Evolutionary conservation across 2,888 invertebrate genomes (phyloP), one percentile per base, ranked within the genome.

Genomic region (Pseudanteris insignis): DNA sequence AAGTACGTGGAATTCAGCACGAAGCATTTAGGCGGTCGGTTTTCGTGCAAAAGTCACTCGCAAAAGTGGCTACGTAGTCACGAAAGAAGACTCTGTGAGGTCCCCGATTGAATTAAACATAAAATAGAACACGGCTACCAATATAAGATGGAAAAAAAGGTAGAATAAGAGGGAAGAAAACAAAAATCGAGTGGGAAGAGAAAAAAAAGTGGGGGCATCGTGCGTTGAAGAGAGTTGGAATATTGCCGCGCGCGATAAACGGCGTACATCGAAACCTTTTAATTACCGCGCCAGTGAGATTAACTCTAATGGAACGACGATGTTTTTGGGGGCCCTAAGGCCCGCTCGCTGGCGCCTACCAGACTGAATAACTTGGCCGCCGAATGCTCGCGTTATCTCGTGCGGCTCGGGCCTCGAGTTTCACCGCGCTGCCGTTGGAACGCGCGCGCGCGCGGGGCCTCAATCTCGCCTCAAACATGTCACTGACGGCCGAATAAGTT

Each of bases 291-390:
- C 63, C 59, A 61, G 67, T 55, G 64, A 74, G 73, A 76, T 76
- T 76, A 77, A 71, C 72, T 68, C 75, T 76, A 76, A 77, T 77
- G 77, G 77, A 75, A 72, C 70, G 73, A 67, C 64, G 70, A 66
- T 73, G 71, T 72, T 75, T 68, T 66, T 67, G 50, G 50, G 66
- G 65, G 53, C 62, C 64, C 33, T 51, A 53, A 57, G 48, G 50
- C 58, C 62, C 58, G 40, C 48, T 40, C 54, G 11, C 54, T 57
- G 66, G 67, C 66, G 64, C 64, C 65, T 65, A 37, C 38, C 43
- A 60, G 63, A 54, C 65, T 60, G 60, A 60, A 64, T 62, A 62
- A 62, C 62, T 64, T 64, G 43, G 48, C 41, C 54, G 55, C 65
- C 58, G 63, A 67, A 64, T 62, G 58, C 63, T 65, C 51, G 57